A percentile compares a stretch with the other conserved stretches of the same genome.
phyloP scores from a whole-genome alignment of 2,797 vertebrate species.

The Sparus aurata region DNA sequence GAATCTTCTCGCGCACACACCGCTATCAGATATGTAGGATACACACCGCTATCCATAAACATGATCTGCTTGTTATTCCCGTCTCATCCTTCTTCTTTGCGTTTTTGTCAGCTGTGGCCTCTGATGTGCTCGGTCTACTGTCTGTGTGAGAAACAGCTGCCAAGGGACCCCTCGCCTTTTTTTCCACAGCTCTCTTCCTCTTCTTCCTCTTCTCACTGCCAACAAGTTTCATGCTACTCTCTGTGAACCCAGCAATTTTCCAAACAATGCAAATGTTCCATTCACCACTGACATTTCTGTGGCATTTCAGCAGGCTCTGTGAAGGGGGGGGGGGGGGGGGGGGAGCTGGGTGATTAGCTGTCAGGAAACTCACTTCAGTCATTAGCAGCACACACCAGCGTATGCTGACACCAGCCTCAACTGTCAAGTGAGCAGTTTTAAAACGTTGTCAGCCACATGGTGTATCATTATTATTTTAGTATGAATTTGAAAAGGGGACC shows the following conservation, averaged over 20 bases:
- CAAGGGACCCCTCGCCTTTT: conserved; percentile 69
- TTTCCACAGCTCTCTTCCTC: conserved; percentile 38
- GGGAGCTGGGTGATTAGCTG: conserved; percentile 60
- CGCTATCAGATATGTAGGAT: conserved; percentile 47
- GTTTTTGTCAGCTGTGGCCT: conserved; percentile 78
- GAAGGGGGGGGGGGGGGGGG: conserved; percentile 2
- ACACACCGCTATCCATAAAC: conserved; percentile 68
- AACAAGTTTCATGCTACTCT: conserved; percentile 81
- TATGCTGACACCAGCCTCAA: conserved; percentile 42
- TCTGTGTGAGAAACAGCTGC: conserved; percentile 77
- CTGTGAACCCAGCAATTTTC: conserved; percentile 76
- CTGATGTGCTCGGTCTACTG: conserved; percentile 71
- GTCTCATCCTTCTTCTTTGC: conserved; percentile 59
- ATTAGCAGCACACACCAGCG: conserved; percentile 51
- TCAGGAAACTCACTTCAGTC: conserved; percentile 60
- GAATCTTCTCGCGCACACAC: background rate
- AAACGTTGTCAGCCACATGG: conserved; percentile 26
- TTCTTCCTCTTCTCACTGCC: conserved; percentile 46
- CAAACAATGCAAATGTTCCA: conserved; percentile 62
- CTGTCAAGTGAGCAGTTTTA: conserved; percentile 49
- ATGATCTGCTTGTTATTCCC: conserved; percentile 78
- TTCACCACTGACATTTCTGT: conserved; percentile 75
- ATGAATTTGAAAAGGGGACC: conserved; percentile 22
- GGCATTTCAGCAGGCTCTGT: conserved; percentile 61
- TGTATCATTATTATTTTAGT: conserved; percentile 53